Evolutionary conservation across 1,140 invertebrate genomes (phyloP), one percentile per base, ranked within the genome.

Genomic region (Chymomyza costata): DNA sequence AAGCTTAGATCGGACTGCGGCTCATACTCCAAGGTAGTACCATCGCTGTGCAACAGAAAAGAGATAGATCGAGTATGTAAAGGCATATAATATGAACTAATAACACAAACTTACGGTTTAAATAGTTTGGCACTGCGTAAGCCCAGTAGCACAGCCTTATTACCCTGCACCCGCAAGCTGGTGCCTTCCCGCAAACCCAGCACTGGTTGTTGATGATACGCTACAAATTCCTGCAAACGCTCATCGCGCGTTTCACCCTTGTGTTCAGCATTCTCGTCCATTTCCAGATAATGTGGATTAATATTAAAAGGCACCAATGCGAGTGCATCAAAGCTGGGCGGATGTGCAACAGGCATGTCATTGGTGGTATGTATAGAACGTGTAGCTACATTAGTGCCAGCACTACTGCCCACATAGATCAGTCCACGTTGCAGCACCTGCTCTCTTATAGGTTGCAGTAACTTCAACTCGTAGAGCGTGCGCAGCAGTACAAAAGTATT

Each of bases 361-460:
- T 95, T 85, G 94, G 93, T 88, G 94, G 95, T 48, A 93, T 95
- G 38, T 57, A 95, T 95, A 65, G 90, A 92, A 47, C 87, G 85
- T 11, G 93, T 94, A 11, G 93, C 91, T 6, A 95, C 92, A 88
- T 95, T 95, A 16, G 92, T 93, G 38, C 94, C 93, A 45, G 94
- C 94, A 88, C 92, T 94, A 48, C 90, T 91, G 32, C 93, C 93
- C 37, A 95, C 91, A 65, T 94, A 95, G 16, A 92, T 89, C 14
- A 93, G 68, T 11, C 90, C 90, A 53, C 92, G 88, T 76, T 88
- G 62, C 21, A 91, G 64, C 14, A 93, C 91, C 73, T 87, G 86
- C 40, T 90, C 87, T 47, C 87, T 85, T 34, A 95, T 93, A 6
- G 88, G 52, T 44, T 91, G 86, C 10, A 94, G 84, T 16, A 95